phyloP scores from a whole-genome alignment of 2,888 invertebrate species.

The Hypselothyrea guttata region DNA sequence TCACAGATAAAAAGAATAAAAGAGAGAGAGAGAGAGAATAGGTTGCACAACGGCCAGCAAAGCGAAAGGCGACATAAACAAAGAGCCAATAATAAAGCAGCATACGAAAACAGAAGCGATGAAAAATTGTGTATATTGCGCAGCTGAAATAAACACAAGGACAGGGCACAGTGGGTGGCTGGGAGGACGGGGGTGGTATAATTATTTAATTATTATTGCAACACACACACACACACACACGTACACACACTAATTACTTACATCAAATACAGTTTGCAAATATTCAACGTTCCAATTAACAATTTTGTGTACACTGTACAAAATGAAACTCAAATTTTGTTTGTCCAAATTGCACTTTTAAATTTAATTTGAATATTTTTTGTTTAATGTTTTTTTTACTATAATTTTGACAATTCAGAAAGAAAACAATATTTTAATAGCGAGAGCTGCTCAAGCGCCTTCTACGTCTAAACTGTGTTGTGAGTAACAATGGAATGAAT shows the following conservation, averaged over 20 bases:
- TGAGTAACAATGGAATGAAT: slow-evolving; percentile 46
- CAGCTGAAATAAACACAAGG: slow-evolving; percentile 71
- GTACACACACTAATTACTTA: background rate
- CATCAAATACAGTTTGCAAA: background rate
- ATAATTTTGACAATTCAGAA: slow-evolving; percentile 46
- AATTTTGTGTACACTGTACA: no score
- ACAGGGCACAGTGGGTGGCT: slow-evolving; percentile 39
- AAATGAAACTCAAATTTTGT: no score
- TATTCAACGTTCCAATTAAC: no score
- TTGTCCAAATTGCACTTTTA: no score
- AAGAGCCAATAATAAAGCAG: slow-evolving; percentile 58
- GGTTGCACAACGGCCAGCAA: slow-evolving; percentile 57
- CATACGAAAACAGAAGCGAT: slow-evolving; percentile 66
- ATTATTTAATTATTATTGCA: slow-evolving; percentile 33
- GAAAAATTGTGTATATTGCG: slow-evolving; percentile 57
- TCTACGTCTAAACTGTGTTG: slow-evolving; percentile 40
- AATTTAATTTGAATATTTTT: background rate
- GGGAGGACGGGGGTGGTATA: slow-evolving; percentile 25
- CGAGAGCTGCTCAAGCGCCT: slow-evolving; percentile 9
- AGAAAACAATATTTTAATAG: no score
- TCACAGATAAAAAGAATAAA: slow-evolving; percentile 34
- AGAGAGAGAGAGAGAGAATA: no score
- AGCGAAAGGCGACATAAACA: slow-evolving; percentile 67
- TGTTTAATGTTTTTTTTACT: slow-evolving; percentile 9
- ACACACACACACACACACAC: background rate